Evolutionary conservation across 2,797 vertebrate genomes (phyloP).

Genomic region (Orestias chungarensis): DNA sequence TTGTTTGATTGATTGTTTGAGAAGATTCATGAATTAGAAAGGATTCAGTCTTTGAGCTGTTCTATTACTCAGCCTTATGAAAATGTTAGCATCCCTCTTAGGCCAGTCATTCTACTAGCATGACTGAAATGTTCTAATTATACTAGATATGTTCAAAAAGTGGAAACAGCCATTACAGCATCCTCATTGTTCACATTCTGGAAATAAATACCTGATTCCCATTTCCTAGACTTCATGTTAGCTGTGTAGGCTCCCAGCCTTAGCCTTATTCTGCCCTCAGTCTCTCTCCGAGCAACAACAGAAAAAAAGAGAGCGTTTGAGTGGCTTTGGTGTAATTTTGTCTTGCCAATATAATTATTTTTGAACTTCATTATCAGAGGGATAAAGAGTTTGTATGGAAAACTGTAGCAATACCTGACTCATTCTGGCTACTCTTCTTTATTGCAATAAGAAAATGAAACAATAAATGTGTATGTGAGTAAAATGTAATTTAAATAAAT

Average conservation of each 20-base stretch:
- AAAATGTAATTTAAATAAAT: constrained; percentile 87
- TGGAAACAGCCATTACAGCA: constrained; percentile 61
- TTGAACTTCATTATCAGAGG: constrained; percentile 80
- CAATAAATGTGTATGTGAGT: constrained; percentile 85
- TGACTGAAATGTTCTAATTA: constrained; percentile 59
- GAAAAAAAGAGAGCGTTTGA: constrained; percentile 57
- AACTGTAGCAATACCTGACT: constrained; percentile 86
- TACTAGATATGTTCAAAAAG: constrained; percentile 61
- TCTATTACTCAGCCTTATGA: constrained; percentile 36
- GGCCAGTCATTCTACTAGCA: constrained; percentile 59
- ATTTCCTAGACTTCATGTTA: constrained; percentile 80
- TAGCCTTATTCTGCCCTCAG: constrained; percentile 82
- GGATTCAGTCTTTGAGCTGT: constrained; percentile 33
- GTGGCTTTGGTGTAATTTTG: constrained; percentile 79
- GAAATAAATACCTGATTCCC: constrained; percentile 75
- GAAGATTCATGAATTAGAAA: constrained; percentile 32
- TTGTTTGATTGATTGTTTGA: constrained; percentile 37
- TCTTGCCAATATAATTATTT: constrained; percentile 86
- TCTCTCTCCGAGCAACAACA: constrained; percentile 68
- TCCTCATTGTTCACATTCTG: constrained; percentile 68
- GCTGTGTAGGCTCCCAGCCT: constrained; percentile 83
- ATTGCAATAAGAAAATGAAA: constrained; percentile 87
- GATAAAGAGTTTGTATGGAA: constrained; percentile 79
- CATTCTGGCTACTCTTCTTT: constrained; percentile 87
- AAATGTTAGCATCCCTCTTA: constrained; percentile 45